Base-by-base conservation (phyloP, 2,113 vertebrate species). In the Urocynchramus pylzowi region DNA sequence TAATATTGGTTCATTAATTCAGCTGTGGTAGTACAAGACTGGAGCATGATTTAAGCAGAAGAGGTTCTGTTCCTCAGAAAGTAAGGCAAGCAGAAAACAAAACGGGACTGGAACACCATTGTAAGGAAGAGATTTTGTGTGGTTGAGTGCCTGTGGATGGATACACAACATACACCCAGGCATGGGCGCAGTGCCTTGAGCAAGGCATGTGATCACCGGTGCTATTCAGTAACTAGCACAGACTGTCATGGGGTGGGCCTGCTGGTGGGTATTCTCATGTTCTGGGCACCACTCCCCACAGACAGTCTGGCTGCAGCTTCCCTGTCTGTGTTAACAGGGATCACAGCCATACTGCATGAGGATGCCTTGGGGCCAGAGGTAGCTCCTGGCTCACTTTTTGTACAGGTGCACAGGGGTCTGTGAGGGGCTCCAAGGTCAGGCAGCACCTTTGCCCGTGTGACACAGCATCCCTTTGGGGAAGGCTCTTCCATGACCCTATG, bases 181-280 rank as follows among this genome's bases (percentile, higher is more conserved):
- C 11, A 35, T 0, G 0, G 44, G 30, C 24, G 52, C n/a, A 74
- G 68, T 1, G 1, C 63, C 20, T 57, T 37, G 19, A n/a, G 61
- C 19, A 67, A 65, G 39, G 27, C 20, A 4, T 11, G 20, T 6
- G 7, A 41, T 22, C 56, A 50, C 31, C 35, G 15, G 17, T 16
- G 7, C 39, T n/a, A 6, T 69, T 76, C 68, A 41, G 61, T 49
- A 2, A 7, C 63, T 45, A 24, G 35, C 57, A 47, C 35, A 44
- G 71, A 57, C 42, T 82, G n/a, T 26, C 14, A 44, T 1, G 7
- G 57, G 27, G 47, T 81, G 52, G 17, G 16, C 1, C 54, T 73
- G 64, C 30, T 13, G 8, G 27, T 65, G 42, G 39, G 7, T 68
- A 16, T 54, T 60, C 33, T 74, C 12, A 10, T 26, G 20, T 18